Percentiles rank a stretch among this genome's conserved stretches.
Evolutionary conservation across 2,113 vertebrate species (phyloP).

Genomic region (Proteles cristata): DNA sequence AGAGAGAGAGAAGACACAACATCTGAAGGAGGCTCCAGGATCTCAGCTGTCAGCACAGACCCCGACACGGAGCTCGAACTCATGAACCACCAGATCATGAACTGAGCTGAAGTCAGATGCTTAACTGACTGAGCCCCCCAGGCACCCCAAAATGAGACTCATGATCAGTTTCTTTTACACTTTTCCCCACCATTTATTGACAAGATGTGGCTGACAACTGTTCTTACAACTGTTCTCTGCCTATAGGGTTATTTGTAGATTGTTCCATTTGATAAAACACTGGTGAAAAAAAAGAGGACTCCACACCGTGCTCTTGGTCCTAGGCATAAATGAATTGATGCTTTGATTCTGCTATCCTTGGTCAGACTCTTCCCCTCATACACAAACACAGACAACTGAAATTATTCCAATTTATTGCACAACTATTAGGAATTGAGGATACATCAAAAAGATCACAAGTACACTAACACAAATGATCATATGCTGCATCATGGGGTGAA

Average conservation of each 20-base stretch:
- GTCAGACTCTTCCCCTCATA: neutral
- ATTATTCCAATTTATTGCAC: slow-evolving; percentile 17
- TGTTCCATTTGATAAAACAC: neutral
- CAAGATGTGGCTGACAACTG: neutral
- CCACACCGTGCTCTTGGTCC: neutral
- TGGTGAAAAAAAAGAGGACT: neutral
- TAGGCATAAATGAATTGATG: neutral
- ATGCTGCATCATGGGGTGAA: neutral
- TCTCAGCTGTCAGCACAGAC: too few species aligned
- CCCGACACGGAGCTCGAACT: too few species aligned
- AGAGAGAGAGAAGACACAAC: too few species aligned
- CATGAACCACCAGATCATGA: too few species aligned
- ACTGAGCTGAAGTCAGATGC: too few species aligned
- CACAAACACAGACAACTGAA: neutral
- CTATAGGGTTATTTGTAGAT: neutral
- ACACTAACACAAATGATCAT: neutral
- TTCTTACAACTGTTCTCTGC: neutral
- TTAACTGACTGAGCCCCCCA: too few species aligned
- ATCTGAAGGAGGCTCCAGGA: too few species aligned
- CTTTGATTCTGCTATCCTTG: neutral
- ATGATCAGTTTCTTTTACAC: neutral
- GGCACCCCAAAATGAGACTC: neutral
- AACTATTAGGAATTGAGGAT: neutral
- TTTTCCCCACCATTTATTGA: neutral
- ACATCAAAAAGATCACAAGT: neutral